Base-by-base conservation (phyloP, 2,113 vertebrate species). In the Lota lota region DNA sequence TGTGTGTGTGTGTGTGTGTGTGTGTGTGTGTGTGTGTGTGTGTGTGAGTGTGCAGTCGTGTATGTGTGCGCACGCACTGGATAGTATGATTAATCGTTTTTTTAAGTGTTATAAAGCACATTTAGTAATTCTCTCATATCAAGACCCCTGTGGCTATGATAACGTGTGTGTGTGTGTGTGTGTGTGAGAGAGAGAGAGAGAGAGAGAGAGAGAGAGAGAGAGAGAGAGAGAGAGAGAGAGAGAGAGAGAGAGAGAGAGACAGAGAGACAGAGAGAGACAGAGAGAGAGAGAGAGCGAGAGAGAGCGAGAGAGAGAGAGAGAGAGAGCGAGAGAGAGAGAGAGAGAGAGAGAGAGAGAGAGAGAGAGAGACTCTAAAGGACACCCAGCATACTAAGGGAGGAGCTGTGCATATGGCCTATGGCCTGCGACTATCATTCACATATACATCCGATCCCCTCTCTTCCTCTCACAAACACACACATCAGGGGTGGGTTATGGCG, bases 371-470 rank as follows among this genome's bases (percentile, higher is more conserved):
- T 58, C 18, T 53, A 17, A 53, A 15, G 64, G 58, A 69, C 70
- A 78, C 73, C 68, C 73, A 79, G 64, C 69, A 81, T 61, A 22
- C 63, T 68, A 5, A 54, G 47, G 18, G 22, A 54, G 19, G 58
- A 61, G 66, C 5, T 47, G 18, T 71, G 67, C 10, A 0, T 69
- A 20, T 18, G 16, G 63, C 69, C 21, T 69, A 0, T 67, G 19
- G 57, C 74, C 68, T 61, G 1, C 36, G 33, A 58, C 58, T 61
- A 72, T 75, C 75, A 64, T 59, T 66, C 19, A 67, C 54, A 68
- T 36, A 66, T 64, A 1, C 18, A 75, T 24, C 24, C 64, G 5
- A 4, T 28, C 22, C 22, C 22, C 5, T 15, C 60, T 28, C 60
- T 28, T 5, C 61, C 68, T 64, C 59, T 65, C 10, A 0, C 2